phyloP scores from a whole-genome alignment of 2,797 vertebrate species.

The Dallia pectoralis region DNA sequence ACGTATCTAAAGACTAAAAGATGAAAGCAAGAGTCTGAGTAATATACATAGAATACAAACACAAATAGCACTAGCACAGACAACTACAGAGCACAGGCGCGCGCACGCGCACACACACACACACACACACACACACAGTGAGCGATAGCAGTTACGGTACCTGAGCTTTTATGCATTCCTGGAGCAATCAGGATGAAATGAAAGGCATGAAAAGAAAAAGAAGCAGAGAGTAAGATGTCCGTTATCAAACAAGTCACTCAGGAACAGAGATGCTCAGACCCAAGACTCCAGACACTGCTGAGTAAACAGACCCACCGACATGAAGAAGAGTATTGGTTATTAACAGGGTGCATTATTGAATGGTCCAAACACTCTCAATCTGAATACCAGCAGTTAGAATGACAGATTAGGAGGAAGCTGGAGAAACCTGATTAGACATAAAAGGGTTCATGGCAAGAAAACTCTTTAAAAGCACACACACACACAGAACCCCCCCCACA shows the following conservation, averaged over 20 bases:
- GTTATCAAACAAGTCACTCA: slow-evolving; percentile 81
- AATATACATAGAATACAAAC: slow-evolving; percentile 36
- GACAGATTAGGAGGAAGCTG: background rate
- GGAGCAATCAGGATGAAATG: slow-evolving; percentile 86
- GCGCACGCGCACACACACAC: slow-evolving; percentile 21
- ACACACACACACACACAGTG: slow-evolving; percentile 59
- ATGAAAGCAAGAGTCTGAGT: slow-evolving; percentile 32
- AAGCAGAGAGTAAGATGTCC: slow-evolving; percentile 83
- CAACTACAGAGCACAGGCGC: slow-evolving; percentile 26
- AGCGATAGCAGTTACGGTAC: slow-evolving; percentile 83
- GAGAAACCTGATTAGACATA: background rate
- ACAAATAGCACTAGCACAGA: slow-evolving; percentile 34
- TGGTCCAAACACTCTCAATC: background rate
- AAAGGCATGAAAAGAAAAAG: slow-evolving; percentile 83
- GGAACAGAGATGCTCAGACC: slow-evolving; percentile 66
- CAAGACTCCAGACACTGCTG: slow-evolving; percentile 32
- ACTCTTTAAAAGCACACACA: background rate
- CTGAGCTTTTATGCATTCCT: slow-evolving; percentile 97
- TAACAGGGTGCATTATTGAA: background rate
- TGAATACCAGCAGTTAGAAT: background rate
- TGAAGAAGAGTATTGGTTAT: too few relatives aligned
- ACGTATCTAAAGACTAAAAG: slow-evolving; percentile 26
- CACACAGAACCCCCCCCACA: slow-evolving; percentile 17
- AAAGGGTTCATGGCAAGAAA: background rate
- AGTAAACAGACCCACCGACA: slow-evolving; percentile 1